A percentile compares a stretch with the other conserved stretches of the same genome.
Evolutionary conservation across 92 coral and sea anemone species (phyloP).

Genomic region (Phenganax stokvisi): DNA sequence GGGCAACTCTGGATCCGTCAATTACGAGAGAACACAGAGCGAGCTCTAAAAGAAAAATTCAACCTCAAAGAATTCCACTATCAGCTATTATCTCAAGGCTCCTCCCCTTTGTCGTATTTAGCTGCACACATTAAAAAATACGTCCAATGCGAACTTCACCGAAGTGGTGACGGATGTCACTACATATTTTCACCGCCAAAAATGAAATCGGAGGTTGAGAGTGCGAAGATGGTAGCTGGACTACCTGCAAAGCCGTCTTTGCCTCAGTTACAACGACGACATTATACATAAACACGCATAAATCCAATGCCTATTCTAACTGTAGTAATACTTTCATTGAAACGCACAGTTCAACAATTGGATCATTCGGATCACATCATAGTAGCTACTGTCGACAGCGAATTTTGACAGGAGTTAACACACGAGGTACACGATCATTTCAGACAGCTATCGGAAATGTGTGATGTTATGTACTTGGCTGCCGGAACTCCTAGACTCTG

Average conservation of each 20-base stretch:
- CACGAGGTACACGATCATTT: too few species aligned
- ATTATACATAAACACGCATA: slow-evolving; percentile 5
- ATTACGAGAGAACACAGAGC: slow-evolving; percentile 51
- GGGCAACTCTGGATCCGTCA: slow-evolving; percentile 64
- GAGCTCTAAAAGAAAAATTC: slow-evolving; percentile 48
- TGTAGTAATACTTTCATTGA: neutral
- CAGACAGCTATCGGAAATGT: too few species aligned
- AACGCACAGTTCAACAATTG: neutral
- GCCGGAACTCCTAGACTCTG: too few species aligned
- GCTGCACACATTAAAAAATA: slow-evolving; percentile 68
- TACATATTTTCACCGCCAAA: slow-evolving; percentile 50
- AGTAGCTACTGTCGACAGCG: too few species aligned
- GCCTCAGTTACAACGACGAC: slow-evolving; percentile 1
- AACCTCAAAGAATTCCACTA: slow-evolving; percentile 79
- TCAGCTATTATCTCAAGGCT: slow-evolving; percentile 74
- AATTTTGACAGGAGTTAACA: too few species aligned
- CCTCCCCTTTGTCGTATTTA: slow-evolving; percentile 71
- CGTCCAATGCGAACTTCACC: slow-evolving; percentile 54
- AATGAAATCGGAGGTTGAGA: neutral
- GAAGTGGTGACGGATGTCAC: slow-evolving; percentile 57
- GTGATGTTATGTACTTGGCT: too few species aligned
- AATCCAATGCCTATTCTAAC: neutral
- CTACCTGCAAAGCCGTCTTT: slow-evolving; percentile 12
- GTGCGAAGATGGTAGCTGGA: slow-evolving; percentile 2
- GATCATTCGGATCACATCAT: too few species aligned